Conservation (phyloP, 2,888 invertebrate species). For the Watsonalla binaria region DNA sequence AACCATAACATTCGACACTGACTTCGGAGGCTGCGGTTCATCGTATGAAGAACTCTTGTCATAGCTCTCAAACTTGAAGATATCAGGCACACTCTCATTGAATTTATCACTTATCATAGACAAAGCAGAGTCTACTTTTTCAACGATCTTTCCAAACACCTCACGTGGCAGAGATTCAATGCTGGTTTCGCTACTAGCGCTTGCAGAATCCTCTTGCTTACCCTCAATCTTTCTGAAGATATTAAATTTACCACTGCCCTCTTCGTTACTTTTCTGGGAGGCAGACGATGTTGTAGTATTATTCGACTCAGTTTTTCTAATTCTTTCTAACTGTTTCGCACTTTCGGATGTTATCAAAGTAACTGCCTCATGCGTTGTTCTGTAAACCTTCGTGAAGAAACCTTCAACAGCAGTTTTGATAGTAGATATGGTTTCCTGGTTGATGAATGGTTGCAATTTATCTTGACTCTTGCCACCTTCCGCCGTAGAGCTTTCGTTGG, state of each 20-base stretch:
- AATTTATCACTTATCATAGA: slow-evolving; percentile 21
- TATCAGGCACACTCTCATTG: slow-evolving; percentile 15
- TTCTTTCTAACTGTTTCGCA: slow-evolving; percentile 24
- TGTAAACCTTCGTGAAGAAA: slow-evolving; percentile 36
- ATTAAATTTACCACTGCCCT: slow-evolving; percentile 11
- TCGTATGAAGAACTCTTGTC: slow-evolving; percentile 31
- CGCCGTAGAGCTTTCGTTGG: slow-evolving; percentile 11
- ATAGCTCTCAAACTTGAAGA: slow-evolving; percentile 3
- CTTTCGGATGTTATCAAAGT: slow-evolving; percentile 34
- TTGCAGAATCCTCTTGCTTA: background rate
- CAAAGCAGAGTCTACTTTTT: slow-evolving; percentile 31
- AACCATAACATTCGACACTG: slow-evolving; percentile 13
- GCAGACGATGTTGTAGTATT: slow-evolving; percentile 8
- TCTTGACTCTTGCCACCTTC: slow-evolving; percentile 19
- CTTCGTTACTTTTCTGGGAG: slow-evolving; percentile 13
- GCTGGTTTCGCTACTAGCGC: background rate
- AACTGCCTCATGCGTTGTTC: slow-evolving; percentile 40
- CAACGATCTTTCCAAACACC: slow-evolving; percentile 14
- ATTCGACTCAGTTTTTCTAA: slow-evolving; percentile 17
- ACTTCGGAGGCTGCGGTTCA: slow-evolving; percentile 12
- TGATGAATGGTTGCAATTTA: background rate
- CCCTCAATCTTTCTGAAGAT: slow-evolving; percentile 11
- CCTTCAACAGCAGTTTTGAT: slow-evolving; percentile 43
- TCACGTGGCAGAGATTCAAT: slow-evolving; percentile 1
- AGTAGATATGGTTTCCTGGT: slow-evolving; percentile 26